Percentiles rank a stretch among this genome's conserved stretches.
phyloP scores from a whole-genome alignment of 1,140 invertebrate species.

The Diachasma alloeum region DNA sequence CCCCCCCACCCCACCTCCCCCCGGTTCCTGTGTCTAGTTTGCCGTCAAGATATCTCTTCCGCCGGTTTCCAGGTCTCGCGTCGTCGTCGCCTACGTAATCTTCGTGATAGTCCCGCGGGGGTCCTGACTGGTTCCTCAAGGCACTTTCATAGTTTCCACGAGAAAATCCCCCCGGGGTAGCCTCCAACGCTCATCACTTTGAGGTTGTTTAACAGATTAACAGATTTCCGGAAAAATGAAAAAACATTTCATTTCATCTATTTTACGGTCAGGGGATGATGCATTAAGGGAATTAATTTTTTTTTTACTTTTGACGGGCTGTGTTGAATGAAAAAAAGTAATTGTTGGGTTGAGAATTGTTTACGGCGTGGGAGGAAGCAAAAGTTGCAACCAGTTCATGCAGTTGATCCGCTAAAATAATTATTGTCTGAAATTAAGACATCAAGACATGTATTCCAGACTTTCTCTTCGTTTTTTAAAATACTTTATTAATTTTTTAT shows the following conservation, averaged over 20 bases:
- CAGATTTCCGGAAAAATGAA: neutral
- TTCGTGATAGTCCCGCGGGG: slow-evolving; percentile 15
- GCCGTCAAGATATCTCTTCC: neutral
- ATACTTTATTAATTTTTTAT: too few relatives aligned
- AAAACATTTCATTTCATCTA: neutral
- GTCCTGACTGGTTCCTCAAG: slow-evolving; percentile 5
- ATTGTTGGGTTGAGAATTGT: too few relatives aligned
- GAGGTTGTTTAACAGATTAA: neutral
- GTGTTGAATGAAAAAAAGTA: too few relatives aligned
- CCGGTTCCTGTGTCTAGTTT: neutral
- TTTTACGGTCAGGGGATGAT: too few relatives aligned
- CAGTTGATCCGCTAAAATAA: too few relatives aligned
- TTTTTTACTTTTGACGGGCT: too few relatives aligned
- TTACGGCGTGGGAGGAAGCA: too few relatives aligned
- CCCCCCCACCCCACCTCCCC: too few relatives aligned
- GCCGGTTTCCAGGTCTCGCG: neutral
- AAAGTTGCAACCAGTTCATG: too few relatives aligned
- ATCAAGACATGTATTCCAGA: too few relatives aligned
- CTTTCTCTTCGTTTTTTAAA: too few relatives aligned
- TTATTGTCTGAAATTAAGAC: too few relatives aligned
- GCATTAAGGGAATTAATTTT: neutral
- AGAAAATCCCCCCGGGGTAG: neutral
- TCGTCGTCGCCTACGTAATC: slow-evolving; percentile 17
- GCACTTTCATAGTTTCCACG: neutral
- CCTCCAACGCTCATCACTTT: neutral